Conservation (phyloP, 2,113 vertebrate genomes). For the Oncorhynchus masou region DNA sequence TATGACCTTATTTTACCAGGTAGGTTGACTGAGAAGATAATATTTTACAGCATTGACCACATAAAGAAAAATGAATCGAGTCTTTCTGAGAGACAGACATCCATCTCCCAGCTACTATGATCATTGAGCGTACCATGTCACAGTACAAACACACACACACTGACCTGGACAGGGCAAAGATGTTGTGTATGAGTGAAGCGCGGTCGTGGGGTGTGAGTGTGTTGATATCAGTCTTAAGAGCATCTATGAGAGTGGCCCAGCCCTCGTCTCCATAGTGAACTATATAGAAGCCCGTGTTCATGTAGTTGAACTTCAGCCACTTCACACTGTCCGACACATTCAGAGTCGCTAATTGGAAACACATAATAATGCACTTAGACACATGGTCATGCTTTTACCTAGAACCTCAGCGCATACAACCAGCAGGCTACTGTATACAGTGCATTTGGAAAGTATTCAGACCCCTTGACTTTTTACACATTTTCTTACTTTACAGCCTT, state of each 20-base stretch:
- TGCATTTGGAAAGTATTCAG: no score
- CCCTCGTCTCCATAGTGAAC: constrained; percentile 82
- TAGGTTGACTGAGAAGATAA: no score
- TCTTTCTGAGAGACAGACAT: not conserved
- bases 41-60: no score
- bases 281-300: constrained; percentile 88
- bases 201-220: constrained; percentile 82
- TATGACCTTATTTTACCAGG: no score
- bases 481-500: no score
- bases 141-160: not conserved
- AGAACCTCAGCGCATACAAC: not conserved
- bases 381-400: constrained; percentile 7
- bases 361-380: not conserved
- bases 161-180: constrained; percentile 89
- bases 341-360: constrained; percentile 69
- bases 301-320: constrained; percentile 92
- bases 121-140: not conserved
- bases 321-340: constrained; percentile 76
- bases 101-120: no score
- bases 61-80: not conserved
- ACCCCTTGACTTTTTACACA: no score
- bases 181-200: constrained; percentile 87
- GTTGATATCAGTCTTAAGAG: constrained; percentile 71
- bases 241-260: constrained; percentile 75
- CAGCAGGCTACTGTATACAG: no score